Base-by-base conservation (phyloP, 2,797 vertebrate species). In the Pachyuromys duprasi region DNA sequence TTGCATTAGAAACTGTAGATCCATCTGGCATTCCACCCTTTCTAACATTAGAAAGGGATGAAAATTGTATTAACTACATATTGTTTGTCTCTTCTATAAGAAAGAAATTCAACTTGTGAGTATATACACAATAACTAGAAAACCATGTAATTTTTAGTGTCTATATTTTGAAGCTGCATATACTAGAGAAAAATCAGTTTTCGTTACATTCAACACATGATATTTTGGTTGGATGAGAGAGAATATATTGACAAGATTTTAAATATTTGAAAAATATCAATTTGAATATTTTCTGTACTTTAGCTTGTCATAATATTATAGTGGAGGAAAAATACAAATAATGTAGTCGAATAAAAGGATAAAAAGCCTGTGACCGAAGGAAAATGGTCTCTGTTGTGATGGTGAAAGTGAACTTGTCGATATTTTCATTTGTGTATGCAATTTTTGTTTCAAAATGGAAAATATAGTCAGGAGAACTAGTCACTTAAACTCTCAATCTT, bases 1-100 rank as follows among this genome's bases (percentile, higher is more conserved):
- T 79, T 96, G 20, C 9, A 33, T 92, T 92, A 92, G 9, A 90
- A 49, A 26, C 86, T 79, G 87, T 75, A 81, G 33, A 79, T 74
- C 28, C 69, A 96, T 82, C 42, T 86, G 42, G 53, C 95, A 15
- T 74, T 91, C 4, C 13, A 24, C 36, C 78, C 90, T 94, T 92
- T 55, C 3, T 88, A 93, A 75, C 3, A 75, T 94, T 57, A 65
- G 18, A 90, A 84, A 88, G 81, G 33, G 82, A 95, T 69, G 82
- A 93, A 82, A 0, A 22, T 88, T 31, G 7, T 94, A 74, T 81
- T 93, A 28, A 74, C 22, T 93, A 57, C 14, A 65, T n/a, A 69
- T 75, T 88, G 1, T 42, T 49, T 49, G 49, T 49, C 49, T 49
- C 49, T 49, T 49, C 49, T 11, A 49, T 11, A 49, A 49, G 49